A percentile compares a stretch with the other conserved stretches of the same genome.
Conservation (phyloP, 2,888 invertebrate genomes). For the Catonia carolina region DNA sequence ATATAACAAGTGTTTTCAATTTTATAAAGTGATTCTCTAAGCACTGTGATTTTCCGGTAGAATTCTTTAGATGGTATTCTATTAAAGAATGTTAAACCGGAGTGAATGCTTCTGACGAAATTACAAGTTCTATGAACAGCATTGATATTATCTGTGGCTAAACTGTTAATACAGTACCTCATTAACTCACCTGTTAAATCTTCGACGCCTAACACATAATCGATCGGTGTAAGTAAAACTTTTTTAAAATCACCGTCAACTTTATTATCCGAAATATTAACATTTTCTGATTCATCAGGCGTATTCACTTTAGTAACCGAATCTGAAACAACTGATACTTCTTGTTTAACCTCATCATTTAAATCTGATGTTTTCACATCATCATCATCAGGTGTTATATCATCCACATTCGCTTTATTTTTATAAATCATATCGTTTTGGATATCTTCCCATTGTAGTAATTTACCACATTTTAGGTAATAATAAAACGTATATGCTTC, state of each 20-base stretch:
- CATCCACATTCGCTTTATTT: background rate
- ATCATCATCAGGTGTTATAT: too few relatives aligned
- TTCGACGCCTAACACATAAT: background rate
- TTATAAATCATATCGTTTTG: background rate
- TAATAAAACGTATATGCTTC: conserved; percentile 5
- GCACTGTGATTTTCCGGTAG: background rate
- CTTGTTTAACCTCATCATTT: too few relatives aligned
- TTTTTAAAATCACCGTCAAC: too few relatives aligned
- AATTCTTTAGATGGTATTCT: background rate
- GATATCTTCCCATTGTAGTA: background rate
- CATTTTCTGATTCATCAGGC: too few relatives aligned
- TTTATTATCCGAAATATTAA: too few relatives aligned
- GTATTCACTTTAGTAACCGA: too few relatives aligned
- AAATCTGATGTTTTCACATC: too few relatives aligned
- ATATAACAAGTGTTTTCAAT: conserved; percentile 6
- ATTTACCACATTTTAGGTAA: background rate
- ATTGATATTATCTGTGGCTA: background rate
- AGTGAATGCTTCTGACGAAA: background rate
- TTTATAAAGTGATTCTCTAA: background rate
- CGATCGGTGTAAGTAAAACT: background rate
- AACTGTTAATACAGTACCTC: conserved; percentile 1
- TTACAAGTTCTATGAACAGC: background rate
- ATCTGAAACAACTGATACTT: too few relatives aligned
- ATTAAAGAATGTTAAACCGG: background rate
- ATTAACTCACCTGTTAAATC: conserved; percentile 4